Evolutionary conservation across 2,797 vertebrate genomes (phyloP).

Genomic region (Periparus ater): DNA sequence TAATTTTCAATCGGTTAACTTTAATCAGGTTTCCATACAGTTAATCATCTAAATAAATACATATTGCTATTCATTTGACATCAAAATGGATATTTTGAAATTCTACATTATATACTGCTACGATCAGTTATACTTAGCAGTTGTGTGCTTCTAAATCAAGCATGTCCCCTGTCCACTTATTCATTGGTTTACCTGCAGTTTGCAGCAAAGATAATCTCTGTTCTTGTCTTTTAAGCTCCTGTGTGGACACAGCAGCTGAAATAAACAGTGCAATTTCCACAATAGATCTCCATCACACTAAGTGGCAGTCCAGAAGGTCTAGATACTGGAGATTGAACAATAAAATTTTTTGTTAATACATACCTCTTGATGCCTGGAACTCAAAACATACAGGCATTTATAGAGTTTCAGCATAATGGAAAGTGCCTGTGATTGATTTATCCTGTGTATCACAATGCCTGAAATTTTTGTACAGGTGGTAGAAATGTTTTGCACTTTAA

Average conservation of each 20-base stretch:
- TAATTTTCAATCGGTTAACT: neutral
- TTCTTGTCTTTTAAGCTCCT: neutral
- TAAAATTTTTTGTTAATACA: neutral
- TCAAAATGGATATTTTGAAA: neutral
- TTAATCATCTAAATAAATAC: neutral
- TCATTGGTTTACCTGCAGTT: neutral
- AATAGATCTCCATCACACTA: neutral
- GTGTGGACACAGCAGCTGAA: neutral
- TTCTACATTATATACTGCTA: neutral
- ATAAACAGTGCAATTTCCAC: neutral
- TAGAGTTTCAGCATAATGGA: neutral
- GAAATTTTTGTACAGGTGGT: neutral
- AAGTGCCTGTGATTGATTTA: neutral
- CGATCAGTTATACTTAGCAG: neutral
- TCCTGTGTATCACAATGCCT: neutral
- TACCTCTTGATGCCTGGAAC: neutral
- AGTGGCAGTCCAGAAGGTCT: neutral
- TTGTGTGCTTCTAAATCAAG: neutral
- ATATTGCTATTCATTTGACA: neutral
- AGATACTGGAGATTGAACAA: neutral
- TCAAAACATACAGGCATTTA: neutral
- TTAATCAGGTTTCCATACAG: neutral
- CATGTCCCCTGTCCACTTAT: neutral
- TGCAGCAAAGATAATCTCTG: neutral
- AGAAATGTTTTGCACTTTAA: neutral